A percentile compares a stretch with the other conserved stretches of the same genome.
phyloP scores from a whole-genome alignment of 2,113 vertebrate genomes.

The Salvelinus sp. region DNA sequence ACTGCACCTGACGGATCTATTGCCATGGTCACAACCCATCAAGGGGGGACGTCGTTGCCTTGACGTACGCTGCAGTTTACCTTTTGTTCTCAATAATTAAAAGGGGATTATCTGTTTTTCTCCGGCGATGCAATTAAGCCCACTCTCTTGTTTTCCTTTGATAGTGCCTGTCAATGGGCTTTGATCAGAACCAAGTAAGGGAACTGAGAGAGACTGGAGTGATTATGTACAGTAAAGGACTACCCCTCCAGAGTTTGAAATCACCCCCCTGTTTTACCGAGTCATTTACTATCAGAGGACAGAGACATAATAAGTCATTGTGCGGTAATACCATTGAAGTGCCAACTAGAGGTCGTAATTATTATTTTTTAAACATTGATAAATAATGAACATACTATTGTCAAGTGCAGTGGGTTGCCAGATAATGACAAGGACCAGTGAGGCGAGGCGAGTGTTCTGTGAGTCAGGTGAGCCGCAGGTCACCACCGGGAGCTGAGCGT shows the following conservation, averaged over 20 bases:
- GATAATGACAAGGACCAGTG: background rate
- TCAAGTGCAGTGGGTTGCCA: background rate
- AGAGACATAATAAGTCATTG: background rate
- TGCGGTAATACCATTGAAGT: conserved; percentile 10
- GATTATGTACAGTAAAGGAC: too few relatives aligned
- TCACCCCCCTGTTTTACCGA: background rate
- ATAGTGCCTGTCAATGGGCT: conserved; percentile 25
- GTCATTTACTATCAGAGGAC: conserved; percentile 23
- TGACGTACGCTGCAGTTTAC: conserved; percentile 44
- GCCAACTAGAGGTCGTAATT: background rate
- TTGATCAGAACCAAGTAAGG: conserved; percentile 33
- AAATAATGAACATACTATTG: background rate
- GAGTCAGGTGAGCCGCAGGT: background rate
- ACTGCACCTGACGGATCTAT: conserved; percentile 12
- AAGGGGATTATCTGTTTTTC: conserved; percentile 47
- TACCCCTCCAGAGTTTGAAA: background rate
- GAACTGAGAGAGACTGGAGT: background rate
- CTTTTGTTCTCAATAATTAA: conserved; percentile 65
- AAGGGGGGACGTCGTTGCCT: conserved; percentile 46
- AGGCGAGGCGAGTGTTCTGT: too few relatives aligned
- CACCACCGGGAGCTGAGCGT: too few relatives aligned
- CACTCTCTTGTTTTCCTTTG: conserved; percentile 10
- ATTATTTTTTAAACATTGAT: too few relatives aligned
- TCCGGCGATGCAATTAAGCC: conserved; percentile 11
- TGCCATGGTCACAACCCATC: conserved; percentile 51